phyloP scores from a whole-genome alignment of 2,113 vertebrate genomes.

The Prinia subflava region DNA sequence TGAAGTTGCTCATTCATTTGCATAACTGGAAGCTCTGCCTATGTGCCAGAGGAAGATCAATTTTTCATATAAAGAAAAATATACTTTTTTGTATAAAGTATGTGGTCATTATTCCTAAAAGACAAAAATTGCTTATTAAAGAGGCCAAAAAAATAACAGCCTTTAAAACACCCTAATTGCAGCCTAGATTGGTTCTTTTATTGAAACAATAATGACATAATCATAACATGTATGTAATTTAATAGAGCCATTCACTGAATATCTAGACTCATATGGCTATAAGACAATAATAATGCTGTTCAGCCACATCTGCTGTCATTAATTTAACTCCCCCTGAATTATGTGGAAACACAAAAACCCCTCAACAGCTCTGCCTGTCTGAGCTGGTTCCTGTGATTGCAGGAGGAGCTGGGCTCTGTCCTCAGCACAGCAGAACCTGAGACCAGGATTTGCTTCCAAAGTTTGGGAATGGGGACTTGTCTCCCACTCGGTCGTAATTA shows the following conservation, averaged over 20 bases:
- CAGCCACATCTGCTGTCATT: neutral
- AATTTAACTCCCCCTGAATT: neutral
- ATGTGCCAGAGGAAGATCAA: neutral
- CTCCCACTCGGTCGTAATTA: neutral
- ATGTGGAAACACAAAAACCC: neutral
- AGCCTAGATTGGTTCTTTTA: neutral
- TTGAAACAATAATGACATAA: neutral
- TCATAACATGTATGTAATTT: neutral
- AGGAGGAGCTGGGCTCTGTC: neutral
- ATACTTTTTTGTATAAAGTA: neutral
- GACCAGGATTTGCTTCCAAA: neutral
- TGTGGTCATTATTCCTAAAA: neutral
- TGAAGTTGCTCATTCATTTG: slow-evolving; percentile 47
- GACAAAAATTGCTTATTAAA: neutral
- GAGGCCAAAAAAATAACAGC: neutral
- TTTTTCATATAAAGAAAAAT: too few species aligned
- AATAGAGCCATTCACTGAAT: neutral
- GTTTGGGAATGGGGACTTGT: neutral
- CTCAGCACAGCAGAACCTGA: neutral
- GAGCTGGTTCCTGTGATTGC: neutral
- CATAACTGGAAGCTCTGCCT: slow-evolving; percentile 5
- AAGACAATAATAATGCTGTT: neutral
- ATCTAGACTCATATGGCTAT: neutral
- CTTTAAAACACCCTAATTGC: neutral
- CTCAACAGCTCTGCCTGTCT: neutral